Evolutionary conservation across 2,888 invertebrate species (phyloP), one percentile per base, ranked within the genome.

Genomic region (Ormia ochracea): DNA sequence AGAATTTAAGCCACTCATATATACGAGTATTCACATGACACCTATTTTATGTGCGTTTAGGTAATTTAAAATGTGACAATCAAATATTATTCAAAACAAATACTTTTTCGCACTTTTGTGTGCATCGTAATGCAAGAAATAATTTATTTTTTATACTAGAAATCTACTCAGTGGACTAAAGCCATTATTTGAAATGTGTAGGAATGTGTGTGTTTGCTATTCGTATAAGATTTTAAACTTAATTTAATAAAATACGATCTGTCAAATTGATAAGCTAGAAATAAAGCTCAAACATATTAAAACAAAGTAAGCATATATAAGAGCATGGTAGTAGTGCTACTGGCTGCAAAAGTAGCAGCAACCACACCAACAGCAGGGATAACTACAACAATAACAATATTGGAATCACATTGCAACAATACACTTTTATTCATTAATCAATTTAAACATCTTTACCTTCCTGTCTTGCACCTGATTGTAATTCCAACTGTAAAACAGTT

Each of bases 211-310:
- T 80, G 80, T 43, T 59, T 76, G 72, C 26, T 52, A 73, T 69
- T 81, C 69, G 73, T 63, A 73, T 68, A 72, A 77, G 80, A 81
- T 73, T 80, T 77, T 77, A 73, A 77, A 81, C 58, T 77, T 81
- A 81, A 81, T 77, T 81, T 81, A 77, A 75, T 79, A 79, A 79
- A 75, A 79, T 79, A 79, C 79, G 70, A 79, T 75, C 79, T 79
- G 79, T 79, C 79, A 79, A 79, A 79, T 79, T 79, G 79, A 79
- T 79, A 79, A 79, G 79, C 79, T 75, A 75, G 70, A 75, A 79
- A 75, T 36, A 66, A 70, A 75, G 66, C 69, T 65, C 31, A 36
- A 72, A 70, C 28, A 70, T 36, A 66, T 33, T 31, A 33, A 38
- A 36, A 65, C 45, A 69, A 61, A 63, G 45, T 58, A 3, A 5